A percentile compares a stretch with the other conserved stretches of the same genome.
Evolutionary conservation across 2,797 vertebrate genomes (phyloP).

Genomic region (Pterois miles): DNA sequence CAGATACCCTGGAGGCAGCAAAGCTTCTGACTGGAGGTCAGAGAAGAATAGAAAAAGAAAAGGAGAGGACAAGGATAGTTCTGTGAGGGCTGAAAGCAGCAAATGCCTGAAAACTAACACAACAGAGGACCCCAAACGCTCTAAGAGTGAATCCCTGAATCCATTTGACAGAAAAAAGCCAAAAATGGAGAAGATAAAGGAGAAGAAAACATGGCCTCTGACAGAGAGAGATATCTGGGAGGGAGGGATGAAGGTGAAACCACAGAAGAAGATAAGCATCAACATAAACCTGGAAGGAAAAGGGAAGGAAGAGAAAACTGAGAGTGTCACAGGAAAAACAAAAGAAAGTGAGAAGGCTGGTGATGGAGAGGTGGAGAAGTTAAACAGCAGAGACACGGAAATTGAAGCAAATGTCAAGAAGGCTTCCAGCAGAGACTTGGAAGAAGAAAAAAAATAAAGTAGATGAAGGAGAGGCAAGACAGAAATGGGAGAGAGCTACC

Average conservation of each 20-base stretch:
- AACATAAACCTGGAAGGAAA: conserved; percentile 93
- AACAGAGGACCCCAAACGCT: conserved; percentile 69
- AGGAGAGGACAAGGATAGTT: conserved; percentile 81
- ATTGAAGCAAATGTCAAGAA: not conserved
- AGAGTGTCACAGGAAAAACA: conserved; percentile 80
- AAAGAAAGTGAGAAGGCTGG: conserved; percentile 80
- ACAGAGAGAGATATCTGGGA: conserved; percentile 74
- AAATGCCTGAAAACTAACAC: conserved; percentile 79
- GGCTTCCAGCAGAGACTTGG: conserved; percentile 4
- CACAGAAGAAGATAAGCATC: conserved; percentile 94
- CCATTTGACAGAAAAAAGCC: conserved; percentile 73
- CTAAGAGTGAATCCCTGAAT: conserved; percentile 70
- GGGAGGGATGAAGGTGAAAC: conserved; percentile 82
- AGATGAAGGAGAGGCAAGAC: conserved; percentile 6
- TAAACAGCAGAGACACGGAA: conserved; percentile 66
- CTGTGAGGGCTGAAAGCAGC: conserved; percentile 73
- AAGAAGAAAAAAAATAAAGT: conserved; percentile 8
- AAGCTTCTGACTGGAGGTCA: conserved; percentile 80
- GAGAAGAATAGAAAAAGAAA: conserved; percentile 89
- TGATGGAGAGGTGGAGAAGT: conserved; percentile 58
- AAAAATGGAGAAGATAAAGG: conserved; percentile 75
- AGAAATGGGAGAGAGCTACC: not conserved
- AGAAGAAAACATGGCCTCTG: conserved; percentile 65
- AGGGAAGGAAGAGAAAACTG: conserved; percentile 80
- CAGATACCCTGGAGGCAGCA: conserved; percentile 63